Percentiles rank a stretch among this genome's conserved stretches.
phyloP scores from a whole-genome alignment of 2,888 invertebrate species.

The Volucella zonaria region DNA sequence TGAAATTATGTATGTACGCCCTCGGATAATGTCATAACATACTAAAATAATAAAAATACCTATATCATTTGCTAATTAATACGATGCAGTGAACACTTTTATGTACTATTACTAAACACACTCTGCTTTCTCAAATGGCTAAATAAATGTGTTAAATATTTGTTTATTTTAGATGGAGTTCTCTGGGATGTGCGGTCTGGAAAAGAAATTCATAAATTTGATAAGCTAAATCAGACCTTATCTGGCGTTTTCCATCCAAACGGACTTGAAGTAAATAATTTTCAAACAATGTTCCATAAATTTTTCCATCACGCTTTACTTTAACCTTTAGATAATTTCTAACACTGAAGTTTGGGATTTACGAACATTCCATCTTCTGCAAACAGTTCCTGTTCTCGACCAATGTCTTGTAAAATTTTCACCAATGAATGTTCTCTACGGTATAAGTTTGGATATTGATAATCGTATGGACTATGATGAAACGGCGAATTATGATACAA shows the following conservation, averaged over 20 bases:
- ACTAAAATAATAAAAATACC: too few species aligned
- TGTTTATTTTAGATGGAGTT: constrained; percentile 89
- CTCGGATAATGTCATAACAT: too few species aligned
- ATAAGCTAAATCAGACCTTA: constrained; percentile 96
- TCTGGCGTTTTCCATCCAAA: constrained; percentile 98
- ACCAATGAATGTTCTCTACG: constrained; percentile 93
- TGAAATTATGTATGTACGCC: too few species aligned
- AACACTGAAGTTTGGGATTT: constrained; percentile 99
- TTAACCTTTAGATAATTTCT: constrained; percentile 89
- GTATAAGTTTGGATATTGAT: constrained; percentile 90
- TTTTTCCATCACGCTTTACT: not conserved
- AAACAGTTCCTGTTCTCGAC: constrained; percentile 96
- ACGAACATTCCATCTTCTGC: constrained; percentile 94
- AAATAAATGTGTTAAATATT: too few species aligned
- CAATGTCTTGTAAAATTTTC: constrained; percentile 95
- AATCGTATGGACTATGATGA: constrained; percentile 88
- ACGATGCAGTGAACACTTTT: too few species aligned
- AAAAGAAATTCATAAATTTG: constrained; percentile 97
- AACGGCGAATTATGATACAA: constrained; percentile 91
- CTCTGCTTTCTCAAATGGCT: too few species aligned
- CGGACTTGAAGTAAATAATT: constrained; percentile 90
- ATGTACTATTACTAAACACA: too few species aligned
- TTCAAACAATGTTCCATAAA: not conserved
- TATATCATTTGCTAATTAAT: too few species aligned
- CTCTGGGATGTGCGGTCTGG: constrained; percentile 95